These are phyloP conservation scores for Hystrix brachyura DNA, from an alignment of 2,113 vertebrate genomes.

Conservation along the genomic window DNA sequence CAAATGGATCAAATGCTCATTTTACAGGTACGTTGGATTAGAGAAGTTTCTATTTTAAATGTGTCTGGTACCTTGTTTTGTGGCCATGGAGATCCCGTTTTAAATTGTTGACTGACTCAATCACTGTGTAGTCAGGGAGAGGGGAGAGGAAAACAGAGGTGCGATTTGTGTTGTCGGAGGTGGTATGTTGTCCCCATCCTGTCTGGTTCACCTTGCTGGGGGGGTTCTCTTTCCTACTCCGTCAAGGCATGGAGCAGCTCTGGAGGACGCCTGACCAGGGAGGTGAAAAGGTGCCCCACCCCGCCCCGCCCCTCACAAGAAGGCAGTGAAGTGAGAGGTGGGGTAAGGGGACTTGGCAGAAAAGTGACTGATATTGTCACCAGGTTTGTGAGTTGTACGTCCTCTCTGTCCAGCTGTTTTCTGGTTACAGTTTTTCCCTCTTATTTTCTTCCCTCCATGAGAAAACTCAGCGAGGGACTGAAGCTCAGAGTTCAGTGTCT, in stretches of 20 bases:
- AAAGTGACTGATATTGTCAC: background rate
- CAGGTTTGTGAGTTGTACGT: background rate
- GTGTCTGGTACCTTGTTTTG: background rate
- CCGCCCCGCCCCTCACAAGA: background rate
- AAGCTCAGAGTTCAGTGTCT: background rate
- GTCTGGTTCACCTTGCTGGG: background rate
- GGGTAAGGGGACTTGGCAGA: background rate
- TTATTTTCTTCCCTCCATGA: slow-evolving; percentile 27
- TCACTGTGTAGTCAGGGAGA: background rate
- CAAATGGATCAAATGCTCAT: background rate
- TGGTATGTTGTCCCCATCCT: background rate
- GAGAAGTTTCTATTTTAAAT: background rate
- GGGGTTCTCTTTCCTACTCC: background rate
- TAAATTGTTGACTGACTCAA: background rate
- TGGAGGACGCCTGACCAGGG: rapidly evolving
- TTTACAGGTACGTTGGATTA: background rate
- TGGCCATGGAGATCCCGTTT: background rate
- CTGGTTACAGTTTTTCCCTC: background rate
- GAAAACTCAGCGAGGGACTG: background rate
- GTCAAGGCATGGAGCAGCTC: background rate
- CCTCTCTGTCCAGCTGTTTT: background rate
- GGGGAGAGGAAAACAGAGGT: background rate
- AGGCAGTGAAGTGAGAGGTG: background rate
- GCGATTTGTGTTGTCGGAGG: background rate
- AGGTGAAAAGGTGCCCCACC: background rate